Evolutionary conservation across 2,797 vertebrate species (phyloP).

Genomic region (Xerus rutilus): DNA sequence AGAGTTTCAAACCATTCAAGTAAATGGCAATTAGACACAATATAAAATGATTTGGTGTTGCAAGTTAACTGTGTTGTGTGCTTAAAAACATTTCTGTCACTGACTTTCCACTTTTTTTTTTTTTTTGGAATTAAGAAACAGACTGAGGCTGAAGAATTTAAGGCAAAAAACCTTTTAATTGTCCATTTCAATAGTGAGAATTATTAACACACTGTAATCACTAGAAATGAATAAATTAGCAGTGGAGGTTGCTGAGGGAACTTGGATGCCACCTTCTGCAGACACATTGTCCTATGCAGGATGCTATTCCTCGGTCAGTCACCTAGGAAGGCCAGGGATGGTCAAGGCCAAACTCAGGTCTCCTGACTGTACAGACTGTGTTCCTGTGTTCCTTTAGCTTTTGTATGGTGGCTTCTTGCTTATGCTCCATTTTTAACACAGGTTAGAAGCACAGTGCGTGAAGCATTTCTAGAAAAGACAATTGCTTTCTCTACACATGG

Average conservation of each 20-base stretch:
- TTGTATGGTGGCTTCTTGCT: background rate
- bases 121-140: slow-evolving; percentile 48
- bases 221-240: background rate
- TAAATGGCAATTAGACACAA: background rate
- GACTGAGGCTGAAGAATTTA: slow-evolving; percentile 6
- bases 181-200: slow-evolving; percentile 20
- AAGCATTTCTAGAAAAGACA: background rate
- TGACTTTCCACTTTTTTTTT: background rate
- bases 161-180: background rate
- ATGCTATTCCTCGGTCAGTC: background rate
- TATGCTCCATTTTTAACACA: background rate
- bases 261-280: background rate
- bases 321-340: background rate
- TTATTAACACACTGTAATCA: background rate
- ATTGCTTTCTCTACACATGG: background rate
- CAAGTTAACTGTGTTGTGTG: background rate
- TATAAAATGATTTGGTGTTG: background rate
- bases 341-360: background rate
- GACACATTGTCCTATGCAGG: background rate
- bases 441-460: background rate
- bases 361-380: background rate
- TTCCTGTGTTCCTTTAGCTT: background rate
- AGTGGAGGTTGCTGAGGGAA: background rate
- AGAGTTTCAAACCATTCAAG: slow-evolving; percentile 55
- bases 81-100: background rate